Percentiles rank a stretch among this genome's conserved stretches.
Evolutionary conservation across 2,113 vertebrate genomes (phyloP).

Genomic region (Propithecus coquereli): DNA sequence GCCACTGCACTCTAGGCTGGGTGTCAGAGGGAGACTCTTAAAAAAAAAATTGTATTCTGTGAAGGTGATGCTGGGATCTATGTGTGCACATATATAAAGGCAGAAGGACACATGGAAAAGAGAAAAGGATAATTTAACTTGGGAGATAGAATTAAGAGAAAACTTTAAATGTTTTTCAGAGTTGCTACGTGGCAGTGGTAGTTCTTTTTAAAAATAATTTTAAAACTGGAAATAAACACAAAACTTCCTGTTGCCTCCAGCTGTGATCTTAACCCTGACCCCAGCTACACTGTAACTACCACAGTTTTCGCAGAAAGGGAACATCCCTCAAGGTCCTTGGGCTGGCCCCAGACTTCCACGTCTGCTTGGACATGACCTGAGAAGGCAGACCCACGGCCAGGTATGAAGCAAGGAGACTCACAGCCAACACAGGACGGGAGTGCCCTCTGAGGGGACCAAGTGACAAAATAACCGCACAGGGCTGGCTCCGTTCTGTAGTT

Average conservation of each 20-base stretch:
- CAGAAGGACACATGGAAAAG: rapidly evolving
- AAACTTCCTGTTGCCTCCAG: conserved; percentile 10
- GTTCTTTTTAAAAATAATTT: background rate
- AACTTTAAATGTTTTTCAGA: background rate
- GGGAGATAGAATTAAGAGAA: background rate
- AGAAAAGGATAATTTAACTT: too few relatives aligned
- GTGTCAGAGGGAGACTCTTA: too few relatives aligned
- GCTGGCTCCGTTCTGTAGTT: background rate
- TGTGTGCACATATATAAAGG: rapidly evolving
- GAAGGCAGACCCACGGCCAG: background rate
- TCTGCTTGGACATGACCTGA: background rate
- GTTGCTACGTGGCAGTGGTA: too few relatives aligned
- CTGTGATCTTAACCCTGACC: background rate
- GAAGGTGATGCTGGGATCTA: rapidly evolving
- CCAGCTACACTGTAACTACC: background rate
- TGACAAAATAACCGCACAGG: background rate
- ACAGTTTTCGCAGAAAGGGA: background rate
- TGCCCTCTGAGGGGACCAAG: too few relatives aligned
- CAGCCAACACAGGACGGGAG: background rate
- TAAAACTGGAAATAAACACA: conserved; percentile 29
- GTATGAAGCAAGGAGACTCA: background rate
- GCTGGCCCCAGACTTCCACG: background rate
- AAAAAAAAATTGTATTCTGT: background rate
- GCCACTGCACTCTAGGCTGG: too few relatives aligned
- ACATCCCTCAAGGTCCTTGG: background rate